These are phyloP conservation scores for Phoebastria nigripes DNA, from an alignment of 2,797 vertebrate species.

Conservation along the genomic window DNA sequence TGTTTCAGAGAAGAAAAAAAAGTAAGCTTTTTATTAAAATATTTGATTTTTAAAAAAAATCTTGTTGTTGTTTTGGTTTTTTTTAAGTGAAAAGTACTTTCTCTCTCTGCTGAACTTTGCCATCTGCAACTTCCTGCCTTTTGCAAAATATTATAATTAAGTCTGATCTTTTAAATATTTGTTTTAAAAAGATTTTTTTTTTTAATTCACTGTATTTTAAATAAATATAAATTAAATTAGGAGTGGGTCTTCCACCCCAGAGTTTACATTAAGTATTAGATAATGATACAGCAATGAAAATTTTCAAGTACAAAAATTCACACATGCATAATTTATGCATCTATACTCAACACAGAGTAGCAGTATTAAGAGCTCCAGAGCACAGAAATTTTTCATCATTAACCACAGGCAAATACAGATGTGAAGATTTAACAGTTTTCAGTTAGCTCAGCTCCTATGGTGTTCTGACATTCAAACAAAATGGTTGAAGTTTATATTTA, in stretches of 20 bases:
- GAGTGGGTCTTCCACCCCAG: background rate
- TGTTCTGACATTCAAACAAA: background rate
- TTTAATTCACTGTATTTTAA: background rate
- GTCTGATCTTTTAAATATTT: background rate
- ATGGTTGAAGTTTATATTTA: background rate
- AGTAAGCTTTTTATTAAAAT: background rate
- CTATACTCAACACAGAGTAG: background rate
- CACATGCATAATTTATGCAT: background rate
- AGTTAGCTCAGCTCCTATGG: background rate
- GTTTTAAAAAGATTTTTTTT: fast-evolving
- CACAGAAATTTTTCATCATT: background rate
- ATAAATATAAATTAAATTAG: background rate
- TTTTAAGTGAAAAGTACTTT: background rate
- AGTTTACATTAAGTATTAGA: background rate
- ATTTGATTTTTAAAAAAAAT: background rate
- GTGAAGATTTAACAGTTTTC: background rate
- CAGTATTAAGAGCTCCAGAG: background rate
- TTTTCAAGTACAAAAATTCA: background rate
- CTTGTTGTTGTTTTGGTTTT: background rate
- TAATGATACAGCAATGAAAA: background rate
- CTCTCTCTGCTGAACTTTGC: background rate
- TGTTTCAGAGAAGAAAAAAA: background rate
- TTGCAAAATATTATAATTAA: background rate
- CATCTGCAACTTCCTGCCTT: background rate
- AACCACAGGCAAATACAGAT: background rate